Evolutionary conservation across 2,888 invertebrate species (phyloP), one percentile per base, ranked within the genome.

Genomic region (Microplitis manilae): DNA sequence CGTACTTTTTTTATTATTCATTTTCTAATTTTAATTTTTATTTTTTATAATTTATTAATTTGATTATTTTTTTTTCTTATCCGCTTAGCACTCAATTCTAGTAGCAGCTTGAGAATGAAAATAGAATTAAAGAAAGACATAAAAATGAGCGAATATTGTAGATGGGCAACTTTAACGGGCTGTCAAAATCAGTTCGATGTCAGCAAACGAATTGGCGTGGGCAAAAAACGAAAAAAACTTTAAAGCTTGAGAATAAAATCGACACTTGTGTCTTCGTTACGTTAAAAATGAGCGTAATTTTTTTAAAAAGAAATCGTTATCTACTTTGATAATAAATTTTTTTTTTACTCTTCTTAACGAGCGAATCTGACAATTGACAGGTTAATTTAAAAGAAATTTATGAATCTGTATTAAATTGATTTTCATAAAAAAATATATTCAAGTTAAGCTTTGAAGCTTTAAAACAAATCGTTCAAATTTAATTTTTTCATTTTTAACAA

Each of bases 1-100:
- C 50, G 71, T 41, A 15, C 17, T 9, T 39, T 68, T 62, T 73
- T 73, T 73, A 65, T 64, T 65, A 39, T 70, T n/a, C 30, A 7
- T 30, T n/a, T 65, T 65, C 15, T 17, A 50, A 15, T 38, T 73
- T 9, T 9, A 9, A 20, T 7, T 13, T 17, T 15, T 7, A 9
- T 72, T 15, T 2, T 41, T 15, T 39, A 15, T 73, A 30, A 15
- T 71, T 41, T 59, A 30, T 17, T 5, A 71, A 50, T 69, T 50
- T 2, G 9, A 9, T 50, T 50, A 50, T 50, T 50, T 50, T 13
- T 50, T 50, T 13, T 50, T 13, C 13, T 13, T 50, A 4, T 50
- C 13, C 8, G 13, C 50, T 41, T 41, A 1, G 9, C 13, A 50
- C 30, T 30, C 2, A 30, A 30, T 30, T 30, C 30, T 30, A 30